These are phyloP conservation scores for Sebastes oblongus DNA, from an alignment of 2,797 vertebrate genomes.

Conservation along the genomic window DNA sequence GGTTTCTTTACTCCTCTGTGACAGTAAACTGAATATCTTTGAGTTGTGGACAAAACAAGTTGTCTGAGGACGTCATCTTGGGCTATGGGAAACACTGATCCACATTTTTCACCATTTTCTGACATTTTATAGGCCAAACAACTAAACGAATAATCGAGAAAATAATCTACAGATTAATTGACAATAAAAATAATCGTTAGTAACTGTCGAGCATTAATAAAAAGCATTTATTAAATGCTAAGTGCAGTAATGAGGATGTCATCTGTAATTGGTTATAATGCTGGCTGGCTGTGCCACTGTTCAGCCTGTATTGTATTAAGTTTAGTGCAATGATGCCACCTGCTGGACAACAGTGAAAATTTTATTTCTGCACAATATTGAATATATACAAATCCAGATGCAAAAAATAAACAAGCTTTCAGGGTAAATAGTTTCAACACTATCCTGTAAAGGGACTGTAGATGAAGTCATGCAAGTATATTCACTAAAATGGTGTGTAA, in stretches of 20 bases:
- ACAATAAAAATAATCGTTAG: no score
- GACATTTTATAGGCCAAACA: no score
- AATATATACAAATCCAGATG: background rate
- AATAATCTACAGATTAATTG: no score
- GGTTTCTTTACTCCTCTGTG: no score
- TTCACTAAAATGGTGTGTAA: background rate
- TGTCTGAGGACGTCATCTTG: no score
- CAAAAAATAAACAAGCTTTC: background rate
- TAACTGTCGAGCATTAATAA: background rate
- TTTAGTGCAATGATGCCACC: conserved; percentile 18
- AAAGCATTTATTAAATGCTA: background rate
- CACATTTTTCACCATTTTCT: no score
- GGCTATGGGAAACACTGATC: no score
- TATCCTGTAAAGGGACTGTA: background rate
- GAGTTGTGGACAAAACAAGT: no score
- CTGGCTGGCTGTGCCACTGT: background rate
- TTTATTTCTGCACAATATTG: background rate
- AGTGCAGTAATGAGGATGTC: background rate
- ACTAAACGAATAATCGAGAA: no score
- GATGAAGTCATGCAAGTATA: background rate
- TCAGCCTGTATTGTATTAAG: background rate
- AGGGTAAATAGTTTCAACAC: background rate
- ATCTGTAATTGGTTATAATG: background rate
- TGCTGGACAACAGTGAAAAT: conserved; percentile 19
- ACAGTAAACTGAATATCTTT: no score